Conservation (phyloP, 2,888 invertebrate genomes). For the Acleris emargana region DNA sequence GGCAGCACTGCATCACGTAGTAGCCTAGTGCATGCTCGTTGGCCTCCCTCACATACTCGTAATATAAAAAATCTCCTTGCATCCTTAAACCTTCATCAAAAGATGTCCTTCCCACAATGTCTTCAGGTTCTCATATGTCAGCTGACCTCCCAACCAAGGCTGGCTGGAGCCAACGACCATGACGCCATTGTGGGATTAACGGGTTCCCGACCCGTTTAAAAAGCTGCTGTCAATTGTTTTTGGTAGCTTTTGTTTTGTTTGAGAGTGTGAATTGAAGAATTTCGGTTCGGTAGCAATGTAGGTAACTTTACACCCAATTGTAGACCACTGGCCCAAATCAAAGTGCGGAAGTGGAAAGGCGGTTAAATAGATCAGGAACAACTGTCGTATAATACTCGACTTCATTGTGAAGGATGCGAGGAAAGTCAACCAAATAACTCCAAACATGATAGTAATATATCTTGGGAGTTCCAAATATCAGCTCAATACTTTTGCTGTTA, state of each 20-base stretch:
- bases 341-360: no score
- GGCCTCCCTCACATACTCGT: not conserved
- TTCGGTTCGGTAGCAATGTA: constrained; percentile 1
- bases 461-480: no score
- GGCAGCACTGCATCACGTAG: no score
- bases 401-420: no score
- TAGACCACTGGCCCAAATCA: not conserved
- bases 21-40: no score
- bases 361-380: no score
- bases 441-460: no score
- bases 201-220: constrained; percentile 8
- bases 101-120: constrained; percentile 31
- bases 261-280: constrained; percentile 2
- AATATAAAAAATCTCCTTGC: not conserved
- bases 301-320: constrained; percentile 7
- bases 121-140: constrained; percentile 26
- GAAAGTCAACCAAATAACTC: no score
- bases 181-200: constrained; percentile 17
- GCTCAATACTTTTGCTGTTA: no score
- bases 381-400: no score
- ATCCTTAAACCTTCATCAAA: not conserved
- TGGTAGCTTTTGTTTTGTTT: constrained; percentile 24
- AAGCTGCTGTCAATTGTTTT: constrained; percentile 12
- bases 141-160: constrained; percentile 17
- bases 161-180: constrained; percentile 20